These are phyloP conservation scores for Lepus oiostolus DNA, from an alignment of 2,797 vertebrate species.

Conservation along the genomic window DNA sequence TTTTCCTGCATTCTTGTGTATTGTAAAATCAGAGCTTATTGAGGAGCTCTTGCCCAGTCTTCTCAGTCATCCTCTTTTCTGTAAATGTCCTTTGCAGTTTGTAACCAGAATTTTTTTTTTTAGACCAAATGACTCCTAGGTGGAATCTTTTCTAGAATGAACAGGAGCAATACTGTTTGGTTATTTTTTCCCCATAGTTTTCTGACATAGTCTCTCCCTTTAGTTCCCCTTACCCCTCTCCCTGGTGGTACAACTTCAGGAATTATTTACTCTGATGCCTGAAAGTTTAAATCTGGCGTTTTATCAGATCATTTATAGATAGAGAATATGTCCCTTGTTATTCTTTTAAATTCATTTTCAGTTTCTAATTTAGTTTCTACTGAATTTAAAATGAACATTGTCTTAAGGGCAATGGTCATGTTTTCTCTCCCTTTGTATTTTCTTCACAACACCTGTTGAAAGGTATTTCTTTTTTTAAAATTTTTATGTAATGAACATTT, in stretches of 20 bases:
- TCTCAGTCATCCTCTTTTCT: constrained; percentile 21
- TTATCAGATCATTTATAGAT: neutral
- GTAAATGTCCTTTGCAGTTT: constrained; percentile 33
- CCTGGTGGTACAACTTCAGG: constrained; percentile 2
- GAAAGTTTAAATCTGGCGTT: neutral
- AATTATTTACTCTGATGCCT: neutral
- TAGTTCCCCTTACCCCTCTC: neutral
- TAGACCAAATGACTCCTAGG: neutral
- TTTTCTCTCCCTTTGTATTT: constrained; percentile 34
- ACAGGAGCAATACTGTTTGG: neutral
- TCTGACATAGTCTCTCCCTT: neutral
- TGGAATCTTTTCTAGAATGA: neutral
- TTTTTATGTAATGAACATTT: too few species aligned
- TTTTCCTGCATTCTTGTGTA: neutral
- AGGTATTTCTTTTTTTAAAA: too few species aligned
- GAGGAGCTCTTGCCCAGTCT: constrained; percentile 10
- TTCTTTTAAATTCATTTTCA: constrained; percentile 51
- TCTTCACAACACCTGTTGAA: neutral
- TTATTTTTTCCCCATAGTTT: neutral
- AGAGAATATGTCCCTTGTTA: neutral
- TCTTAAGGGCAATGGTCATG: neutral
- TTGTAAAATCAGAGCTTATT: constrained; percentile 10
- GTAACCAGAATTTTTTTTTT: constrained; percentile 23
- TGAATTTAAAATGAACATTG: neutral
- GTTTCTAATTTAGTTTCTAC: constrained; percentile 22